Evolutionary conservation across 1,140 invertebrate species (phyloP).

Genomic region (Akabosia matsudoensis): DNA sequence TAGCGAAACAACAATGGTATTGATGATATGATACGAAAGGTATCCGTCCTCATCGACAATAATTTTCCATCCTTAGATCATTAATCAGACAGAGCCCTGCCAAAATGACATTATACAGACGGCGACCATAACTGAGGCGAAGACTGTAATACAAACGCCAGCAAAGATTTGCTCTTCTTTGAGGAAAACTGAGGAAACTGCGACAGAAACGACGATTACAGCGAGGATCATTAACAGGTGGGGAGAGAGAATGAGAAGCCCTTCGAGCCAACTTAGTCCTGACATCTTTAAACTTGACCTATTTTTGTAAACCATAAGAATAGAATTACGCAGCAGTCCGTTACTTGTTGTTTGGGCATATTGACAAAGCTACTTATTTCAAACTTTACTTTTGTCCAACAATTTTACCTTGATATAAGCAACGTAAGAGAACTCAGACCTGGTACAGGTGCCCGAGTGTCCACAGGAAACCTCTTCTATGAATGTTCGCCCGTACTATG

Average conservation of each 20-base stretch:
- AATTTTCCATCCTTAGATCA: background rate
- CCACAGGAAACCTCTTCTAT: too few species aligned
- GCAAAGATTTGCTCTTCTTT: slow-evolving; percentile 11
- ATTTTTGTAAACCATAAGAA: background rate
- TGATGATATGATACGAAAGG: background rate
- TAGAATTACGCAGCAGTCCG: background rate
- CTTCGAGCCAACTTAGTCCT: background rate
- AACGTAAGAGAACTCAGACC: too few species aligned
- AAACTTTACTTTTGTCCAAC: too few species aligned
- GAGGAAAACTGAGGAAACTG: background rate
- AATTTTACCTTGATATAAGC: too few species aligned
- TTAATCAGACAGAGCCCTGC: background rate
- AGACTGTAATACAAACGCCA: slow-evolving; percentile 13
- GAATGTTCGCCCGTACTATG: too few species aligned
- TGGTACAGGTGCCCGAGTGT: too few species aligned
- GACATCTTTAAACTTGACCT: background rate
- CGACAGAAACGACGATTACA: background rate
- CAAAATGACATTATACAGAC: slow-evolving; percentile 14
- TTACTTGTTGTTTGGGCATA: background rate
- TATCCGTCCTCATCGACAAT: background rate
- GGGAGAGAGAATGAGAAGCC: background rate
- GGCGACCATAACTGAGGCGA: background rate
- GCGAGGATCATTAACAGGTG: slow-evolving; percentile 22
- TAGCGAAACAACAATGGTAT: background rate
- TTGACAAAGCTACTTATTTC: too few species aligned